Base-by-base conservation (phyloP, 2,888 invertebrate genomes). In the Sminthurinus aureus region DNA sequence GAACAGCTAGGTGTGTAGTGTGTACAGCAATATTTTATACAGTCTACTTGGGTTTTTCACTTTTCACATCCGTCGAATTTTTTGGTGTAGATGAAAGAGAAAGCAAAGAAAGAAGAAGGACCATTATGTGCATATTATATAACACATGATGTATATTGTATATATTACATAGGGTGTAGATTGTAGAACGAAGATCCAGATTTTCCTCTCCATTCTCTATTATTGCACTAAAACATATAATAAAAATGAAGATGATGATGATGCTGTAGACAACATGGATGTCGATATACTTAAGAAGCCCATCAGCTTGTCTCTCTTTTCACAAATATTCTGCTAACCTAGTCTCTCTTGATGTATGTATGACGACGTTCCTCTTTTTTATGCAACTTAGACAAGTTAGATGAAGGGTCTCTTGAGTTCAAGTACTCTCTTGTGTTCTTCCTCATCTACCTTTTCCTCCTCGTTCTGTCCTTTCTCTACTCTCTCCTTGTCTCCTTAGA, bases 361-460 rank as follows among this genome's bases (percentile, higher is more conserved):
- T 52, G 38, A 75, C 8, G 52, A 52, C 52, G 8, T 52, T 52
- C 9, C 52, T 52, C 52, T 52, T 38, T 75, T 75, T 75, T 75
- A 38, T 75, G 75, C 75, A 26, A 75, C 38, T 75, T 51, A 75
- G 75, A 75, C 75, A n/a, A 75, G 75, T 38, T 51, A 64, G 78
- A 78, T 78, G 78, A 78, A 78, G 78, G n/a, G 64, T 64, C 78
- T 22, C 78, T 78, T 58, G 18, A 78, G 64, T 24, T 78, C 24
- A 64, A 78, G 78, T 26, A 78, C 78, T 12, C 64, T 15, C 64
- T 78, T 13, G n/a, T n/a, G n/a, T n/a, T n/a, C n/a, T n/a, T n/a
- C n/a, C n/a, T n/a, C n/a, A n/a, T n/a, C n/a, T n/a, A n/a, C 52
- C 9, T 78, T 64, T 51, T 13, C 51, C n/a, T 76, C 20, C 8